Evolutionary conservation across 2,888 invertebrate genomes (phyloP).

Genomic region (Cataglyphis altisquamis): DNA sequence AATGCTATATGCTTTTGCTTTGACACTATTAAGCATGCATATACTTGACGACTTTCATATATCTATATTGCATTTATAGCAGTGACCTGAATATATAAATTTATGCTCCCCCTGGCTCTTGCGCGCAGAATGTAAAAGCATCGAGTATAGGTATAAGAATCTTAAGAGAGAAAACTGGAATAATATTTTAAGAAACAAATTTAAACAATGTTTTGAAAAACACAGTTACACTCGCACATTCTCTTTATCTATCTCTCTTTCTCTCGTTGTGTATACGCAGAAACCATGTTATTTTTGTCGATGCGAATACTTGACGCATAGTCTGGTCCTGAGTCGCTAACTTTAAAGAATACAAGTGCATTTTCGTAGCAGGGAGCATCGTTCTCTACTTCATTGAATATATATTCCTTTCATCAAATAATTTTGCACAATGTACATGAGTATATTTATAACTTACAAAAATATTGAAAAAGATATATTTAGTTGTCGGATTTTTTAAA

Average conservation of each 20-base stretch:
- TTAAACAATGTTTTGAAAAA: conserved; percentile 23
- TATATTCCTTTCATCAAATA: not conserved
- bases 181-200: conserved; percentile 6
- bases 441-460: conserved; percentile 4
- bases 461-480: not conserved
- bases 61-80: conserved; percentile 29
- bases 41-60: conserved; percentile 5
- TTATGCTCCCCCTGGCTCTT: not conserved
- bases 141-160: not conserved
- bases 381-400: conserved; percentile 46
- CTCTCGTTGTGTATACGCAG: conserved; percentile 76
- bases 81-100: conserved; percentile 41
- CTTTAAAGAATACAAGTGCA: conserved; percentile 78
- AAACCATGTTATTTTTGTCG: conserved; percentile 86
- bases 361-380: conserved; percentile 64
- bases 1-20: not conserved
- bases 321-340: conserved; percentile 76
- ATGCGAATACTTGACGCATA: conserved; percentile 83
- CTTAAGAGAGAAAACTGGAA: not conserved
- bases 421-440: not conserved
- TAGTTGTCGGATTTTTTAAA: not conserved
- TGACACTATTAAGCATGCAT: not conserved
- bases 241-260: conserved; percentile 51
- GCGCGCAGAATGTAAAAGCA: not conserved
- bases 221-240: conserved; percentile 21